Evolutionary conservation across 1,140 invertebrate species (phyloP), one percentile per base, ranked within the genome.

Genomic region (Pseudomyrmex gracilis): DNA sequence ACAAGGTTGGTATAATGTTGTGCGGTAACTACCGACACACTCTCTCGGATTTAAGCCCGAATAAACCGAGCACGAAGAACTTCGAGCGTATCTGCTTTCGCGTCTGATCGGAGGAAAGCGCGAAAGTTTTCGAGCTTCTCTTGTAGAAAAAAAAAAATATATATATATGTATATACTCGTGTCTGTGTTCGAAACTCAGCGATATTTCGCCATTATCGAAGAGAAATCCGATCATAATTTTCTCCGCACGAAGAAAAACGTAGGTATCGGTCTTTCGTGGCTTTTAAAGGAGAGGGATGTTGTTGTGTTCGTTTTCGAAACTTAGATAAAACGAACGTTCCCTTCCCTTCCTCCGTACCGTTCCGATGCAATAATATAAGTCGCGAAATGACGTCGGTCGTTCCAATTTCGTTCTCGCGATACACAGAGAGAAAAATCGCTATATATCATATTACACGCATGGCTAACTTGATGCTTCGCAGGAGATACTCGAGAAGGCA

Each of bases 401-500:
- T 20, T 55, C 55, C 70, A 78, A 58, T 58, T 20, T 10, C 15
- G 7, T 5, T 34, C 34, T 34, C 34, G 34, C 34, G 34, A 34
- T 34, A 34, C 34, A n/a, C n/a, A 45, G 34, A 80, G 34, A 70
- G 49, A 70, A 53, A 71, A 70, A 80, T 57, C 20, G 17, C 17
- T 20, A 7, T 47, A 57, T 9, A 57, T 78, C 57, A 9, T 24
- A n/a, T 80, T 58, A 71, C 53, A 80, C 67, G 66, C 53, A 57
- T 80, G 43, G 15, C 20, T 22, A 55, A 60, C 8, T 71, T 70
- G 24, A 80, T 60, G 43, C 43, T 34, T 70, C 20, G 24, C 91
- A 96, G 97, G 97, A 96, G 94, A 96, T 95, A 95, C 96, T 95
- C 82, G 97, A 98, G 92, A 96, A 96, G 73, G 97, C 97, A n/a